phyloP scores from a whole-genome alignment of 30 jellyfish, hydroid and myxozoan species.

The Chrysaora quinquecirrha region DNA sequence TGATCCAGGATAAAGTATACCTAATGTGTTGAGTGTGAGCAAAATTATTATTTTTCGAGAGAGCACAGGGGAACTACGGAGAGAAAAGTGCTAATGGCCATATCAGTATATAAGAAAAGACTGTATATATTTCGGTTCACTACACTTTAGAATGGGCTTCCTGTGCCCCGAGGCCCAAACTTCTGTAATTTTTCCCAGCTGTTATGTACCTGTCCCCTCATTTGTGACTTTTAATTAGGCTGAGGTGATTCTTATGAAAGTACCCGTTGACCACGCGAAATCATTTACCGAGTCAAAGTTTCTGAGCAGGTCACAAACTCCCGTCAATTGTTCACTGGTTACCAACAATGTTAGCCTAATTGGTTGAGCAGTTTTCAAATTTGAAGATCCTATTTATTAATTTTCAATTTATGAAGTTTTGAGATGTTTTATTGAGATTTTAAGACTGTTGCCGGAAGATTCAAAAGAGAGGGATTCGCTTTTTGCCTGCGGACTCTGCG shows the following conservation, averaged over 20 bases:
- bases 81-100: too few relatives aligned
- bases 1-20: too few relatives aligned
- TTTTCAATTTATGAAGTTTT: neutral
- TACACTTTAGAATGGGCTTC: too few relatives aligned
- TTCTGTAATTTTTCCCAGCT: too few relatives aligned
- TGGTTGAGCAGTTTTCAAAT: neutral
- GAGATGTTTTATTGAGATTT: neutral
- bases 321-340: slow-evolving; percentile 6
- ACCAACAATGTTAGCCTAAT: neutral
- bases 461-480: neutral
- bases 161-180: too few relatives aligned
- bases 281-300: neutral
- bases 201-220: neutral
- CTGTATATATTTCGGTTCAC: too few relatives aligned
- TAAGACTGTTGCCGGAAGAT: neutral
- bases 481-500: neutral
- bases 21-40: too few relatives aligned
- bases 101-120: too few relatives aligned
- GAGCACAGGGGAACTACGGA: too few relatives aligned
- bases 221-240: neutral
- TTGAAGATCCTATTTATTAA: neutral
- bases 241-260: neutral
- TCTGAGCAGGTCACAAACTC: neutral
- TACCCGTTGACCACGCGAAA: neutral
- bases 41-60: too few relatives aligned